phyloP scores from a whole-genome alignment of 2,797 vertebrate species.

The Dryobates pubescens region DNA sequence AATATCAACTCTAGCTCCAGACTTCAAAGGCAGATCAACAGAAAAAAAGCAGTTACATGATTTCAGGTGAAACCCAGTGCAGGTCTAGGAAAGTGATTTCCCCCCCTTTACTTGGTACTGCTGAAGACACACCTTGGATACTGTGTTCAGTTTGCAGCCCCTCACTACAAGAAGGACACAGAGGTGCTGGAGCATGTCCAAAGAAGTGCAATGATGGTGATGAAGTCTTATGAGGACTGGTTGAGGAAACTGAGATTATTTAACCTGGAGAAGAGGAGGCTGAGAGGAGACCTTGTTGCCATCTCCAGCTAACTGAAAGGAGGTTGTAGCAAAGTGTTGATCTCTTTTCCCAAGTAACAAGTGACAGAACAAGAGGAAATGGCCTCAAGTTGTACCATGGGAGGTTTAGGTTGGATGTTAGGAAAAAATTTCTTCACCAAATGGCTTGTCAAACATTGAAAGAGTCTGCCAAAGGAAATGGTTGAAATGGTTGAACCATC shows the following conservation, averaged over 20 bases:
- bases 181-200: neutral
- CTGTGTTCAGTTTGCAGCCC: neutral
- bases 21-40: neutral
- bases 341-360: neutral
- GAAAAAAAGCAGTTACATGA: neutral
- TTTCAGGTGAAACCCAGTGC: neutral
- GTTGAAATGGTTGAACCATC: neutral
- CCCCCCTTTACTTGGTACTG: rapidly evolving
- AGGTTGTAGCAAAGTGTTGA: rapidly evolving
- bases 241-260: neutral
- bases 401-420: neutral
- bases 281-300: rapidly evolving
- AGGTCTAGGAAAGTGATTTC: neutral
- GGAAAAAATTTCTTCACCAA: neutral
- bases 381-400: neutral
- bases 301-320: neutral
- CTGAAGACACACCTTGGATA: neutral
- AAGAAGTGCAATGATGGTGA: neutral
- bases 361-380: neutral
- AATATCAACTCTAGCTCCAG: neutral
- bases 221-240: neutral
- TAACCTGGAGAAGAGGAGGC: neutral
- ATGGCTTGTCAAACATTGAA: neutral
- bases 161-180: neutral
- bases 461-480: neutral